Conservation (phyloP, 2,888 invertebrate genomes). For the Metacarcinus magister region DNA sequence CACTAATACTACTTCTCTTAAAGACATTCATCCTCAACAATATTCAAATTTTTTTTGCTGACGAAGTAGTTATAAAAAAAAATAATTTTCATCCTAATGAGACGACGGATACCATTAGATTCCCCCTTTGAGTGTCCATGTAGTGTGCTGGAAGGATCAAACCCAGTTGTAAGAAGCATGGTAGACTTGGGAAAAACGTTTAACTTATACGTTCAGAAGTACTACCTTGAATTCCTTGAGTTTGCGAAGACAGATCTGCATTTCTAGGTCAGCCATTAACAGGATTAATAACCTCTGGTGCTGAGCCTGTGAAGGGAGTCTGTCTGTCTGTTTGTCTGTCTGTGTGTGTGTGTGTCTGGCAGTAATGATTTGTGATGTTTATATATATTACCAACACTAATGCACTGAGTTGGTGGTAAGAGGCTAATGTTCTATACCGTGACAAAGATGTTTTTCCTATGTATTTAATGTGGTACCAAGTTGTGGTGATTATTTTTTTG, state of each 20-base stretch:
- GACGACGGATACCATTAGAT: background rate
- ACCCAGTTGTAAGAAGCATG: background rate
- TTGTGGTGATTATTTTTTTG: background rate
- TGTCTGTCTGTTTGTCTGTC: background rate
- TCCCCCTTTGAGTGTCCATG: background rate
- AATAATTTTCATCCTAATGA: background rate
- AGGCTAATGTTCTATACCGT: slow-evolving; percentile 37
- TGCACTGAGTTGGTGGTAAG: background rate
- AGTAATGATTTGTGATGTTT: slow-evolving; percentile 51
- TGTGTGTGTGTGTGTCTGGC: background rate
- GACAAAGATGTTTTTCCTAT: slow-evolving; percentile 38
- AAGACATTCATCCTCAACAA: background rate
- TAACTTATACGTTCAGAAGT: background rate
- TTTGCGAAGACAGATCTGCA: background rate
- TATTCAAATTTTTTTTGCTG: background rate
- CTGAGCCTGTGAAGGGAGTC: background rate
- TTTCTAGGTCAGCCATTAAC: background rate
- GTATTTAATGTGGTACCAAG: slow-evolving; percentile 5
- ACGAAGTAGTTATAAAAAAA: background rate
- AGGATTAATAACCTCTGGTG: background rate
- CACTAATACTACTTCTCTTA: background rate
- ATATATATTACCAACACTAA: background rate
- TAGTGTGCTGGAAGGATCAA: background rate
- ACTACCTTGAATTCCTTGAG: background rate
- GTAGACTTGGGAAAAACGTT: background rate